Evolutionary conservation across 53 echinoderm and acorn worm genomes (phyloP).

Genomic region (Henricia sp.): DNA sequence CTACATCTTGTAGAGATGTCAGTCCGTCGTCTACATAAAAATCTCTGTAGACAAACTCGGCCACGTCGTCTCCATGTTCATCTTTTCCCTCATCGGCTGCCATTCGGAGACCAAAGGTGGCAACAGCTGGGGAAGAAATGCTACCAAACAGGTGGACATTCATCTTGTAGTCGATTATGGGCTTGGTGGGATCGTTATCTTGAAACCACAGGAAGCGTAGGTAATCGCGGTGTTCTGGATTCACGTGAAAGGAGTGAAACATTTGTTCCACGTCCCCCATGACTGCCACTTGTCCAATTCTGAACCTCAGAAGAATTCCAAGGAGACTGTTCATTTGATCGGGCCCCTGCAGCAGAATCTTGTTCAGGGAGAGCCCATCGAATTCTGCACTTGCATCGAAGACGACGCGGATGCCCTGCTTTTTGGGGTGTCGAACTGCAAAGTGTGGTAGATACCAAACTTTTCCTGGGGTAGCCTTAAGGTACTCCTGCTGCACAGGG

Average conservation of each 20-base stretch:
- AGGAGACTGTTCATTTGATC: slow-evolving; percentile 68
- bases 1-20: neutral
- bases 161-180: slow-evolving; percentile 59
- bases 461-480: neutral
- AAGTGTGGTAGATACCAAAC: slow-evolving; percentile 68
- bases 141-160: slow-evolving; percentile 27
- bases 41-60: slow-evolving; percentile 26
- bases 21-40: slow-evolving; percentile 79
- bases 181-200: slow-evolving; percentile 52
- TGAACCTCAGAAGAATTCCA: slow-evolving; percentile 64
- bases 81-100: slow-evolving; percentile 43
- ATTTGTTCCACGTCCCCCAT: slow-evolving; percentile 74
- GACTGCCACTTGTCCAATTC: slow-evolving; percentile 56
- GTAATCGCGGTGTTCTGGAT: slow-evolving; percentile 61
- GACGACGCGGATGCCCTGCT: slow-evolving; percentile 46
- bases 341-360: slow-evolving; percentile 62
- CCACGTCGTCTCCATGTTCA: neutral
- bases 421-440: slow-evolving; percentile 53
- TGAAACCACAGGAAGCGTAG: slow-evolving; percentile 68
- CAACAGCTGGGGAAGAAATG: slow-evolving; percentile 70
- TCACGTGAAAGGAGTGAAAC: slow-evolving; percentile 72
- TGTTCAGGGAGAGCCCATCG: slow-evolving; percentile 54
- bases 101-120: slow-evolving; percentile 64
- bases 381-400: slow-evolving; percentile 60
- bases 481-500: slow-evolving; percentile 8